Evolutionary conservation across 2,797 vertebrate genomes (phyloP).

Genomic region (Onychomys leucogaster): DNA sequence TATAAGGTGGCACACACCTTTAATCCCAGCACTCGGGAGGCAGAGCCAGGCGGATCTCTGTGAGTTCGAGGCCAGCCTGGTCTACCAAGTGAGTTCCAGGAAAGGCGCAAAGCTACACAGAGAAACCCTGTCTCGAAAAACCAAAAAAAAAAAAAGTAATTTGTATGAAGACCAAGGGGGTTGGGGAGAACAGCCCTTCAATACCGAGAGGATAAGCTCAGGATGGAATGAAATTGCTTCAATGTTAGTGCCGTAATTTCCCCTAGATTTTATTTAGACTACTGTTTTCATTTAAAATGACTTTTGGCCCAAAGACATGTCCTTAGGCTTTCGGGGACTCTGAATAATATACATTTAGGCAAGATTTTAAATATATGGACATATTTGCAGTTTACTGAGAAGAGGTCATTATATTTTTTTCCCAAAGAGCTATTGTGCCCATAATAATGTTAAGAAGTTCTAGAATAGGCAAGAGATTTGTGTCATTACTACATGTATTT

Average conservation of each 20-base stretch:
- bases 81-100: no score
- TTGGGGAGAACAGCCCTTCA: conserved; percentile 46
- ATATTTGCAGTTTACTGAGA: conserved; percentile 37
- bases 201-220: background rate
- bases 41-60: no score
- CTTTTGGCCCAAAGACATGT: conserved; percentile 27
- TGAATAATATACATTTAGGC: background rate
- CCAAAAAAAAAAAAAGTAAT: no score
- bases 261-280: conserved; percentile 45
- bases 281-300: conserved; percentile 59
- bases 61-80: no score
- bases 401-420: conserved; percentile 41
- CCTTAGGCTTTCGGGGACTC: conserved; percentile 4
- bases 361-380: conserved; percentile 46
- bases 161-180: background rate
- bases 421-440: conserved; percentile 16
- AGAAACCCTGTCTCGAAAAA: no score
- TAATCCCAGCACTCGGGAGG: no score
- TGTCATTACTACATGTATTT: conserved; percentile 16
- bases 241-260: conserved; percentile 3
- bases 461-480: background rate
- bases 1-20: no score
- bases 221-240: background rate
- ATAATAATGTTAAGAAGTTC: conserved; percentile 17
- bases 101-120: no score